These are phyloP conservation scores for Malachius bipustulatus DNA, from an alignment of 2,888 invertebrate species.

Conservation along the genomic window DNA sequence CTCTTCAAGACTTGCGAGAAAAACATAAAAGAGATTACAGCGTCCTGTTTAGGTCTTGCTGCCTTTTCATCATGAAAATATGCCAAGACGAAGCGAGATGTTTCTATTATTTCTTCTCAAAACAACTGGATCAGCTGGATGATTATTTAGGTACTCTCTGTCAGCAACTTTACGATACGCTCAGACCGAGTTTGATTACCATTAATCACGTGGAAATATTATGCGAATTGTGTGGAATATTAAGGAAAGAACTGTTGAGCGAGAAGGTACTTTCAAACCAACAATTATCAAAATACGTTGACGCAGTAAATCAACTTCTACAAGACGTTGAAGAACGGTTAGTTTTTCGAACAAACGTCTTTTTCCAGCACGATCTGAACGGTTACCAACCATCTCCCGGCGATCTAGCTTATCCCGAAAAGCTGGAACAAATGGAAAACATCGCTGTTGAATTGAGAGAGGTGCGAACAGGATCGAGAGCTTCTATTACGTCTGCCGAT, in stretches of 20 bases:
- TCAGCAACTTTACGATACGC: slow-evolving; percentile 77
- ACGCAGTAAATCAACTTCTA: slow-evolving; percentile 66
- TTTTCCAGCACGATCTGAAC: slow-evolving; percentile 82
- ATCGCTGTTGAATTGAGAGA: slow-evolving; percentile 31
- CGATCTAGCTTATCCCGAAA: slow-evolving; percentile 96
- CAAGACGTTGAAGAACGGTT: slow-evolving; percentile 94
- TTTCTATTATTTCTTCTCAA: slow-evolving; percentile 80
- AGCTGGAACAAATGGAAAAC: slow-evolving; percentile 90
- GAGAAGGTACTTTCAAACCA: slow-evolving; percentile 77
- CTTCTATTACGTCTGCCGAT: slow-evolving; percentile 56
- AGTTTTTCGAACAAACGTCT: slow-evolving; percentile 90
- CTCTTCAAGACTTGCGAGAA: slow-evolving; percentile 51
- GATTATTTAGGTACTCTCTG: slow-evolving; percentile 73
- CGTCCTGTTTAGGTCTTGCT: slow-evolving; percentile 72
- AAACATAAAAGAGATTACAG: slow-evolving; percentile 66
- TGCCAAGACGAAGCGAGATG: slow-evolving; percentile 90
- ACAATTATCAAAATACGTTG: slow-evolving; percentile 65
- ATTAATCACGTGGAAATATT: slow-evolving; percentile 95
- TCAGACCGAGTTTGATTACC: slow-evolving; percentile 89
- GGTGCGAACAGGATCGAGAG: slow-evolving; percentile 51
- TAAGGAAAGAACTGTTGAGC: slow-evolving; percentile 83
- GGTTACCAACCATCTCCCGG: slow-evolving; percentile 83
- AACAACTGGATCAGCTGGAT: slow-evolving; percentile 49
- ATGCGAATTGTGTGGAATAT: slow-evolving; percentile 89
- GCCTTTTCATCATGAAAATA: slow-evolving; percentile 82